Percentiles rank a stretch among this genome's conserved stretches.
Evolutionary conservation across 2,797 vertebrate genomes (phyloP).

Genomic region (Erethizon dorsatum): DNA sequence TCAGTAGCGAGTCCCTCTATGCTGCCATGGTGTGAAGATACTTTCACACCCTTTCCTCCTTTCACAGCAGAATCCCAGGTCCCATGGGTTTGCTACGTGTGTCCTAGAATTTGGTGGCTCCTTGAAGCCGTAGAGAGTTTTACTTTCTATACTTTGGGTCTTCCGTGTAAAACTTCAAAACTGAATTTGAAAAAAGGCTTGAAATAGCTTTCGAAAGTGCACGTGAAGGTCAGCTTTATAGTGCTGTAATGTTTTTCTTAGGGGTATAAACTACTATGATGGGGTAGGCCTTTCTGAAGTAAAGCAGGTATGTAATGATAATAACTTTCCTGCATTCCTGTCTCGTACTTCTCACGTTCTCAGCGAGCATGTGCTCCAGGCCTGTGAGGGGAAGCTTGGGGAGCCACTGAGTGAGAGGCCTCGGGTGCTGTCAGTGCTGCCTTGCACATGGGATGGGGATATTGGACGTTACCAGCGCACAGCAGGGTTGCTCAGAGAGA

Average conservation of each 20-base stretch:
- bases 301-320: not conserved
- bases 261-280: constrained; percentile 37
- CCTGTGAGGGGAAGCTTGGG: not conserved
- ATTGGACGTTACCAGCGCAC: not conserved
- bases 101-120: not conserved
- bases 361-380: not conserved
- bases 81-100: not conserved
- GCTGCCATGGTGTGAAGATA: not conserved
- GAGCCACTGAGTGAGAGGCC: not conserved
- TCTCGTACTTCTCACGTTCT: not conserved
- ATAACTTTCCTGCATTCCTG: not conserved
- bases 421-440: not conserved
- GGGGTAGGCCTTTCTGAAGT: not conserved
- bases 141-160: not conserved
- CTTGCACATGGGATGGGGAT: not conserved
- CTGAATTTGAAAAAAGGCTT: constrained; percentile 23
- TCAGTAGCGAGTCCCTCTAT: not conserved
- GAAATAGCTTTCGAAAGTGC: not conserved
- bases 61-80: not conserved
- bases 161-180: constrained; percentile 63
- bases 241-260: not conserved
- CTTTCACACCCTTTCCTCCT: not conserved
- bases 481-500: not conserved
- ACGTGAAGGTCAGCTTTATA: not conserved
- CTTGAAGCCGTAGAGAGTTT: not conserved